These are phyloP conservation scores for Plutomurus gul DNA, from an alignment of 1,140 invertebrate species.

Conservation along the genomic window DNA sequence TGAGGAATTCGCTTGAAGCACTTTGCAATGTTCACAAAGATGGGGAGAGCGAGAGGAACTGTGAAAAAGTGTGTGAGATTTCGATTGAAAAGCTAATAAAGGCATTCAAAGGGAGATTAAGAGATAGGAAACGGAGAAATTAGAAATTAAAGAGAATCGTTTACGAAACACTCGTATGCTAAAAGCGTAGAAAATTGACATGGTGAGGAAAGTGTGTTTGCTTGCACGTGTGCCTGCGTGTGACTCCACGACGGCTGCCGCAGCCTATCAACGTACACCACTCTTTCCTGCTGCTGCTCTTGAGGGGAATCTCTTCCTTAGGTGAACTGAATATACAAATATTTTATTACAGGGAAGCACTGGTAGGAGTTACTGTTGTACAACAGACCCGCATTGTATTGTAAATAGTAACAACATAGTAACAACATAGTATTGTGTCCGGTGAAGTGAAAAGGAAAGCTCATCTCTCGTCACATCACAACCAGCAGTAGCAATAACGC, in stretches of 20 bases:
- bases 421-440: background rate
- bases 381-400: too few species aligned
- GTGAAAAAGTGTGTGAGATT: background rate
- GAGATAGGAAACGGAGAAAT: background rate
- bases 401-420: background rate
- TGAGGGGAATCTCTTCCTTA: too few species aligned
- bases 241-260: constrained; percentile 1
- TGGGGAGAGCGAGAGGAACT: background rate
- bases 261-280: too few species aligned
- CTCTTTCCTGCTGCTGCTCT: too few species aligned
- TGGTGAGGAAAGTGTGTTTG: background rate
- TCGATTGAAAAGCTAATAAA: background rate
- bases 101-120: background rate
- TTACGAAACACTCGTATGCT: background rate
- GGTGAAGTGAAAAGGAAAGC: background rate
- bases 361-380: too few species aligned
- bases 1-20: too few species aligned
- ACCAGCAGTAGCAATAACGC: background rate
- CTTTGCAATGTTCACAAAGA: background rate
- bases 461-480: too few species aligned
- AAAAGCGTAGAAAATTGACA: background rate
- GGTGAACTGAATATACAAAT: too few species aligned
- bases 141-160: too few species aligned
- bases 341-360: too few species aligned
- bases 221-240: constrained; percentile 9